Evolutionary conservation across 1,140 invertebrate genomes (phyloP), one percentile per base, ranked within the genome.

Genomic region (Gonioctena quinquepunctata): DNA sequence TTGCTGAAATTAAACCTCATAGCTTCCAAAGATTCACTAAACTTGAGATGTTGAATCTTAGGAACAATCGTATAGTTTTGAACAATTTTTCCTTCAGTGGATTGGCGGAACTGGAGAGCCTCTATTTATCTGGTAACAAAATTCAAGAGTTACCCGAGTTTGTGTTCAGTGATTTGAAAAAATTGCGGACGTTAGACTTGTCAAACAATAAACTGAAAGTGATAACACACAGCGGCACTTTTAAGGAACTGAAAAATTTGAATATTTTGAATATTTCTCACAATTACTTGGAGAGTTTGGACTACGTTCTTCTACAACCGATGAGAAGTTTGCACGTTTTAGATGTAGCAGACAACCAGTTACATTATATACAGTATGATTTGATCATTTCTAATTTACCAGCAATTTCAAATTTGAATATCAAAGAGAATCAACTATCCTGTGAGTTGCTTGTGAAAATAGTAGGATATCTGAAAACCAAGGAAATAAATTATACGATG

Each of bases 371-470:
- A 5, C 76, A 82, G 42, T 79, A 81, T 61, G 70, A 74, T 49
- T 26, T 73, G 7, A 79, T 82, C 23, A 65, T 81, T 2, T 74
- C 73, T 19, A 66, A 75, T 13, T 50, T 82, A 49, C 75, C 76
- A n/a, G 71, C 71, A 26, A 67, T 82, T 7, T 66, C 63, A 21
- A 72, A 66, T 22, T 74, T 82, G 18, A 78, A 81, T 57, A 72
- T 79, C 11, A 78, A 79, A 65, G 66, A 76, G 6, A 82, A 82
- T 75, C 52, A 70, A 16, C 68, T 82, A 22, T 73, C 78, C 8
- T 82, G 80, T 54, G 71, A 77, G 25, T 70, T 76, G 61, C 59
- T 82, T 11, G 48, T 63, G 5, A 73, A 77, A 67, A 78, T 81
- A 57, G 74, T 81, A 23, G 28, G 25, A 13, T 82, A 72, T 69